phyloP scores from a whole-genome alignment of 2,888 invertebrate genomes.

The Xestia xanthographa region DNA sequence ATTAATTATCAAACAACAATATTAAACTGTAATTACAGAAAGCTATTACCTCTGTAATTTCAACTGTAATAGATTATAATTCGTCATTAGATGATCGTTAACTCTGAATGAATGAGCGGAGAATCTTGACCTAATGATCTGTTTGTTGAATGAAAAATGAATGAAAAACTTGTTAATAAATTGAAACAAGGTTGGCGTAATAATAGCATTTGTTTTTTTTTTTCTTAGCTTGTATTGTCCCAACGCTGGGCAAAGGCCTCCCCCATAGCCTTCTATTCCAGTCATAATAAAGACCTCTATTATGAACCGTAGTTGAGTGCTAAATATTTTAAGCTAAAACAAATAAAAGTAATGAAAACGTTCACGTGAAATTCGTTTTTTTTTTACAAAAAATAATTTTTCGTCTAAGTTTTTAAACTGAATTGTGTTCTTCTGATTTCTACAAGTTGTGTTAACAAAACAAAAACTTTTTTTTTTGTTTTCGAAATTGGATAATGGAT shows the following conservation, averaged over 20 bases:
- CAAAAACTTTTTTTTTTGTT: no score
- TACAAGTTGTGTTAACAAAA: no score
- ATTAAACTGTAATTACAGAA: constrained; percentile 32
- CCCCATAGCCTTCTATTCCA: no score
- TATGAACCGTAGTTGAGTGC: neutral
- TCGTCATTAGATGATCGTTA: neutral
- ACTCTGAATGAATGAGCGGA: constrained; percentile 21
- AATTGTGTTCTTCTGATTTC: no score
- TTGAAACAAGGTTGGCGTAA: neutral
- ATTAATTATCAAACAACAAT: neutral
- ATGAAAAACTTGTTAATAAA: constrained; percentile 13
- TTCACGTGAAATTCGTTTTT: no score
- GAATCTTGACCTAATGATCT: constrained; percentile 47
- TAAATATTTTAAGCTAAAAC: neutral
- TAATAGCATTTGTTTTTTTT: neutral
- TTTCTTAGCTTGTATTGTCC: no score
- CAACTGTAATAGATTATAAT: constrained; percentile 27
- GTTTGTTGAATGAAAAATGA: constrained; percentile 24
- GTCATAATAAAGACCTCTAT: neutral
- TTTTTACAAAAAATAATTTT: no score
- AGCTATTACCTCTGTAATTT: constrained; percentile 38
- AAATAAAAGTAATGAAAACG: neutral
- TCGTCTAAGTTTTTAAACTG: no score
- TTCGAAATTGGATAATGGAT: no score
- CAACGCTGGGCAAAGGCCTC: no score